Evolutionary conservation across 2,113 vertebrate genomes (phyloP), one percentile per base, ranked within the genome.

Genomic region (Anhinga anhinga): DNA sequence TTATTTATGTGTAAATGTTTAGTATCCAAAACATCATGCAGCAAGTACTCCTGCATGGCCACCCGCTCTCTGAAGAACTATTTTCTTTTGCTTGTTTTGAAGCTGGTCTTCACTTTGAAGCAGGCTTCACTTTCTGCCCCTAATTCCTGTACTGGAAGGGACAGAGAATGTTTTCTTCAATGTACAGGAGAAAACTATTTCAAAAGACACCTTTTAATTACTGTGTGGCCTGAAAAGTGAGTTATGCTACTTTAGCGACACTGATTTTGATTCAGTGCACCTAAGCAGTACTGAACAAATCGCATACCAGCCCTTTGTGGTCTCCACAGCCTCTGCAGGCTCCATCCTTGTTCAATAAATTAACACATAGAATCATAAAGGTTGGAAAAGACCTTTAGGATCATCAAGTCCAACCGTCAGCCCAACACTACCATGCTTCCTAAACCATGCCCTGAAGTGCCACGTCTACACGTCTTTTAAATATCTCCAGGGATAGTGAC

Each of bases 271-370:
- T 47, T 55, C 69, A 76, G 21, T 44, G 34, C 36, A 91, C 59
- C 55, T 79, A 38, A 84, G 61, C 72, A 63, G 61, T 26, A 56
- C 56, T 0, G 0, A 82, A 27, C 21, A 90, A 56, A n/a, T 32
- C 0, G 0, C 23, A 34, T 8, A 47, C 23, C 55, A 74, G 55
- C 40, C 42, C 56, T 79, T 7, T 17, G 32, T 81, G 45, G 27
- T 40, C 70, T 80, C 30, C 61, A 62, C n/a, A 71, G 36, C 42
- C 61, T 85, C 88, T 47, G 11, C 29, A 50, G 27, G 13, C 61
- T 93, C 25, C 38, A 38, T 78, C 47, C 38, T n/a, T n/a, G n/a
- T 10, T 40, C 0, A 2, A 61, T 30, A 69, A 77, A 81, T 25
- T 38, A 88, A 70, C 23, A 44, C 38, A 40, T 40, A 40, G 38